These are phyloP conservation scores for Cylas formicarius DNA, from an alignment of 1,140 invertebrate species.

Conservation along the genomic window DNA sequence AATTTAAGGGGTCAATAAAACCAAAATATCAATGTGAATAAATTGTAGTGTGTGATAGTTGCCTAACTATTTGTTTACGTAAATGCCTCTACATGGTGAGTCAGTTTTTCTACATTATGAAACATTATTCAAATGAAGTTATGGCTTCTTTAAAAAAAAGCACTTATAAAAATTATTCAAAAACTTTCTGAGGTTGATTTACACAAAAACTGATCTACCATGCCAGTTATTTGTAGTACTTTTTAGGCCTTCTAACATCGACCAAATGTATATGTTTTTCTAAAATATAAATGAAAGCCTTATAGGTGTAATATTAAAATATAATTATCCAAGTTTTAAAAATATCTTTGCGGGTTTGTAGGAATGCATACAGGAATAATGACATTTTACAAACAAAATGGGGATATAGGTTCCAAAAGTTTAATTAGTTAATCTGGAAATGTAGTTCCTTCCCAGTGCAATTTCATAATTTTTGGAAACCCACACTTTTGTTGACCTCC, in stretches of 20 bases:
- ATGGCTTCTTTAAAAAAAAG: constrained; percentile 2
- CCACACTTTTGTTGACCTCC: no score
- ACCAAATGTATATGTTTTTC: constrained; percentile 14
- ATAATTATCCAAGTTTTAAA: constrained; percentile 11
- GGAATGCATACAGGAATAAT: no score
- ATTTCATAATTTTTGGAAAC: no score
- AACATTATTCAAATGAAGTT: neutral
- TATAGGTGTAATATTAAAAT: constrained; percentile 15
- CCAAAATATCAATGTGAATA: neutral
- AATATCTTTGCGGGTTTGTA: no score
- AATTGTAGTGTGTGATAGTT: neutral
- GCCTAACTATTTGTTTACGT: neutral
- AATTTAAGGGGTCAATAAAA: neutral
- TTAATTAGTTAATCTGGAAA: no score
- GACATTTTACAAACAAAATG: no score
- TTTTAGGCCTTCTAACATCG: constrained; percentile 17
- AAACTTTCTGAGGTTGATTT: constrained; percentile 2
- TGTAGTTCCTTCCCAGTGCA: no score
- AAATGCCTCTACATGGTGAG: neutral
- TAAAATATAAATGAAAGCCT: constrained; percentile 13
- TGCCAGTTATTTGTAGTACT: constrained; percentile 7
- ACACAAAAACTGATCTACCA: no score
- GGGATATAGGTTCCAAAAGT: no score
- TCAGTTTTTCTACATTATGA: neutral
- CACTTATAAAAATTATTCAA: neutral